These are phyloP conservation scores for Catocala sponsa DNA, from an alignment of 2,888 invertebrate species.

Conservation along the genomic window DNA sequence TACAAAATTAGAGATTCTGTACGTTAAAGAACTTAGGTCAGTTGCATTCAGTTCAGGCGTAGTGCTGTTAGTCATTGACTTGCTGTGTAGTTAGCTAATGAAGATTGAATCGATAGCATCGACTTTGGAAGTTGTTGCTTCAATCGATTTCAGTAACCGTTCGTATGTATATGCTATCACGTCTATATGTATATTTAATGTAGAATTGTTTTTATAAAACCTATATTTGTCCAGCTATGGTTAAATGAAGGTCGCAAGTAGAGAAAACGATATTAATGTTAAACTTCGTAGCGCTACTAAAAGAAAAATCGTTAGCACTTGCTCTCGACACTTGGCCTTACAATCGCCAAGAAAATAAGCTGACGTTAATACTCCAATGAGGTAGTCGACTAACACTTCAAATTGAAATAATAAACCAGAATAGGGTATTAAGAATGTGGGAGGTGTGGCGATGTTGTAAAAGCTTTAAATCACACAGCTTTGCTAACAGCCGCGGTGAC, in stretches of 20 bases:
- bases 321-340: background rate
- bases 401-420: constrained; percentile 9
- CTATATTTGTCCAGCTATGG: too few relatives aligned
- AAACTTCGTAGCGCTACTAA: too few relatives aligned
- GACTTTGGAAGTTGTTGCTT: constrained; percentile 16
- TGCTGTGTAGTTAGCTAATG: constrained; percentile 52
- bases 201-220: too few relatives aligned
- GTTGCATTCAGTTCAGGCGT: constrained; percentile 51
- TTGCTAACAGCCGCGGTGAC: constrained; percentile 43
- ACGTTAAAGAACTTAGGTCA: constrained; percentile 43
- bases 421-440: constrained; percentile 22
- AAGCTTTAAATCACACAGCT: constrained; percentile 34
- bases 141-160: too few relatives aligned
- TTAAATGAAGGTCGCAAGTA: too few relatives aligned
- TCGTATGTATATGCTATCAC: too few relatives aligned
- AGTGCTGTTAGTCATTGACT: constrained; percentile 47
- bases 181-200: too few relatives aligned
- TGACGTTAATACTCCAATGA: too few relatives aligned
- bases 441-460: constrained; percentile 26
- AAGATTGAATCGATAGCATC: constrained; percentile 53
- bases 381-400: background rate
- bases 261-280: too few relatives aligned
- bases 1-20: constrained; percentile 56
- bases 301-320: too few relatives aligned
- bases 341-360: too few relatives aligned